A percentile compares a stretch with the other conserved stretches of the same genome.
These are phyloP conservation scores for Drosophila neotestacea DNA, from an alignment of 2,888 invertebrate genomes.

Conservation along the genomic window DNA sequence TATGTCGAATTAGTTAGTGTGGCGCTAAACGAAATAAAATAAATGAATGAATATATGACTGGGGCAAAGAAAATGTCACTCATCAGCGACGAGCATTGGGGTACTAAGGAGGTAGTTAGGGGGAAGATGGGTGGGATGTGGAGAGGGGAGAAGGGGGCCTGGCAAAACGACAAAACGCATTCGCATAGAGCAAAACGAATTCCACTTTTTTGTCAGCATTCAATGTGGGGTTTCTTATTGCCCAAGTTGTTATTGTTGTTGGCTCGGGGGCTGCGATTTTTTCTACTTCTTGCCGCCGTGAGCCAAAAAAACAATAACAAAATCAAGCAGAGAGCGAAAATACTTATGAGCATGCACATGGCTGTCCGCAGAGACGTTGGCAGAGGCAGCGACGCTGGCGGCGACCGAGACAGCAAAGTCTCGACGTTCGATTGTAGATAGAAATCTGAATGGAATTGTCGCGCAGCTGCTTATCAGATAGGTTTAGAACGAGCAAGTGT, in stretches of 20 bases:
- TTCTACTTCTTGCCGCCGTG: constrained; percentile 30
- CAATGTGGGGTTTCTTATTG: constrained; percentile 37
- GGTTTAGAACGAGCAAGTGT: constrained; percentile 71
- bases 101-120: neutral
- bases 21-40: constrained; percentile 72
- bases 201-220: constrained; percentile 29
- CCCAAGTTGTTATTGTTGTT: constrained; percentile 26
- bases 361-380: constrained; percentile 4
- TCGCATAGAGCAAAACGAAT: constrained; percentile 50
- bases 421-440: constrained; percentile 58
- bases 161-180: constrained; percentile 61
- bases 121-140: neutral
- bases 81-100: constrained; percentile 28
- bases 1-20: constrained; percentile 53
- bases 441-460: constrained; percentile 79
- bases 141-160: neutral
- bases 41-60: constrained; percentile 73
- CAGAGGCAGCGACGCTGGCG: neutral
- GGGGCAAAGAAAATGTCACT: constrained; percentile 63
- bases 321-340: constrained; percentile 28
- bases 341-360: constrained; percentile 55
- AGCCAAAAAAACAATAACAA: constrained; percentile 50
- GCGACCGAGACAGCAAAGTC: constrained; percentile 13
- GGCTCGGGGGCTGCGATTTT: constrained; percentile 34
- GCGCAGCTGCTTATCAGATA: constrained; percentile 75